phyloP scores from a whole-genome alignment of 2,888 invertebrate species.

The Nycteola revayana region DNA sequence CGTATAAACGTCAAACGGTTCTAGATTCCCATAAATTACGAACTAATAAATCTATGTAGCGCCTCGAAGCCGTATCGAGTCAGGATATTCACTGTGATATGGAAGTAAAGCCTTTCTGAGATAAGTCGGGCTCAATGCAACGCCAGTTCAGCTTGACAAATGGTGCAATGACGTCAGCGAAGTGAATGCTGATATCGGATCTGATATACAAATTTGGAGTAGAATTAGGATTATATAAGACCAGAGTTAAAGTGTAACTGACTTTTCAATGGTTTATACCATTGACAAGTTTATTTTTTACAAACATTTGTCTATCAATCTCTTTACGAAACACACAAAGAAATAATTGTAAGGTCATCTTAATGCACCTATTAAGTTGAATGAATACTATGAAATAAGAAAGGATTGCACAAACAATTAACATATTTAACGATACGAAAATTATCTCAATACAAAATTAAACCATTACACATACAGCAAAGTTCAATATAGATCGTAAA shows the following conservation, averaged over 20 bases:
- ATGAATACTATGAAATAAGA: too few relatives aligned
- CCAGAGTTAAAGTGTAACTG: too few relatives aligned
- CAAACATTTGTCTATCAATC: too few relatives aligned
- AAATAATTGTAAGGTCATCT: too few relatives aligned
- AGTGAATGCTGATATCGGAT: conserved; percentile 27
- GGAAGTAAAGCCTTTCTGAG: conserved; percentile 60
- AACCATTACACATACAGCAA: conserved; percentile 32
- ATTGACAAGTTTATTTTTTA: too few relatives aligned
- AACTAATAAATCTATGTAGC: conserved; percentile 45
- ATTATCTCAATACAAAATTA: conserved; percentile 10
- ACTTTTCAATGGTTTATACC: too few relatives aligned
- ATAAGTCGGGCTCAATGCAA: conserved; percentile 65
- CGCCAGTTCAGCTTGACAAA: conserved; percentile 68
- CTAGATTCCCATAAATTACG: conserved; percentile 39
- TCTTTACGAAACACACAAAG: too few relatives aligned
- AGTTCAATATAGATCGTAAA: conserved; percentile 32
- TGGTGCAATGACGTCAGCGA: conserved; percentile 59
- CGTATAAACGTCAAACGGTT: conserved; percentile 32
- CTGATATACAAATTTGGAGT: conserved; percentile 16
- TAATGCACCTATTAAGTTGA: too few relatives aligned
- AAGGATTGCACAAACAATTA: too few relatives aligned
- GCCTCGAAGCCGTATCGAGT: conserved; percentile 48
- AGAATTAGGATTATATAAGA: conserved; percentile 2
- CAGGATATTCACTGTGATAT: conserved; percentile 59
- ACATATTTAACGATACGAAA: too few relatives aligned